Conservation (phyloP, 2,797 vertebrate species). For the Spinus pinus region DNA sequence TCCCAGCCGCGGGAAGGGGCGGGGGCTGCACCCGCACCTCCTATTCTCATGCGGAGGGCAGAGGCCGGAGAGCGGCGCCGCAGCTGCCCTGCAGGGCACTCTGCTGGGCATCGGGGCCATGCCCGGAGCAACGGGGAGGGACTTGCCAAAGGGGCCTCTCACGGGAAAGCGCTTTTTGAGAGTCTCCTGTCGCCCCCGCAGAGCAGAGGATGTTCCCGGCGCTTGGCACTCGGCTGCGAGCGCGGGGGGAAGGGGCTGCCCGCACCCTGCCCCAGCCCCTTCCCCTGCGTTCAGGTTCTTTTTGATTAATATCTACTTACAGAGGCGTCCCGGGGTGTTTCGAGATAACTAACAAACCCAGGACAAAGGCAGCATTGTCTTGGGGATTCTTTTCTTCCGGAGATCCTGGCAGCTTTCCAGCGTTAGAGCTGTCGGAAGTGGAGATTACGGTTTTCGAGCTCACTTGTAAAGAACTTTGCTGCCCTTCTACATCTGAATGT, state of each 20-base stretch:
- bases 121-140: neutral
- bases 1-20: neutral
- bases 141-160: neutral
- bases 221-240: neutral
- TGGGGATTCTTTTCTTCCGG: neutral
- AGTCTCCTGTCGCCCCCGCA: neutral
- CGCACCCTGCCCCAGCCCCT: neutral
- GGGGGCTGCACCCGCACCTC: neutral
- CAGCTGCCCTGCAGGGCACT: rapidly evolving
- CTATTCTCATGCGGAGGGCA: rapidly evolving
- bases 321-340: neutral
- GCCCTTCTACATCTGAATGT: neutral
- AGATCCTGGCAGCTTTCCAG: neutral
- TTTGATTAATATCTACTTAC: rapidly evolving
- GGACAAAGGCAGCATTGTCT: neutral
- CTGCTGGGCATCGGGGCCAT: neutral
- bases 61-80: too few relatives aligned
- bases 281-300: neutral
- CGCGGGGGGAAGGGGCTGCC: neutral
- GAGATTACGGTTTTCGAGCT: neutral
- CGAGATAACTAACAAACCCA: neutral
- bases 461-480: neutral
- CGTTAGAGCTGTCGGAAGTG: neutral
- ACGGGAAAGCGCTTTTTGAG: neutral
- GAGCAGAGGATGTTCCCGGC: neutral